Percentiles rank a stretch among this genome's conserved stretches.
phyloP scores from a whole-genome alignment of 2,113 vertebrate genomes.

The Carassius gibelio region DNA sequence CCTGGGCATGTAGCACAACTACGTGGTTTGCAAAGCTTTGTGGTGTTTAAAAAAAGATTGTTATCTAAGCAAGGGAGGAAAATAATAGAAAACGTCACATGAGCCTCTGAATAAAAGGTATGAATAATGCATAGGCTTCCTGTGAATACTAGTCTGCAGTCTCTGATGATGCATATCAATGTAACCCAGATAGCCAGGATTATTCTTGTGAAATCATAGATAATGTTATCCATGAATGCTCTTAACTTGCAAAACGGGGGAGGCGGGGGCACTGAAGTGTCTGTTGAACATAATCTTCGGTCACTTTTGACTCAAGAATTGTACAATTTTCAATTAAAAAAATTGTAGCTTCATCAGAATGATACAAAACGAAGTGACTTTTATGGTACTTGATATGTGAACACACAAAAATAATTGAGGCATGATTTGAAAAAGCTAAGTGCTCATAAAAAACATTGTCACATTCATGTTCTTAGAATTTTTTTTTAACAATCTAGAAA shows the following conservation, averaged over 20 bases:
- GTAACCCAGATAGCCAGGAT: slow-evolving; percentile 32
- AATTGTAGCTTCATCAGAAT: too few relatives aligned
- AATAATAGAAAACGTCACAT: slow-evolving; percentile 63
- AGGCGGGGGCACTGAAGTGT: background rate
- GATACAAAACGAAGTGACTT: too few relatives aligned
- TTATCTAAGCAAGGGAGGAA: slow-evolving; percentile 60
- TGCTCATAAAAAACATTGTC: too few relatives aligned
- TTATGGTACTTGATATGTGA: too few relatives aligned
- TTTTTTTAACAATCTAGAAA: background rate
- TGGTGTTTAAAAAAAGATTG: slow-evolving; percentile 58
- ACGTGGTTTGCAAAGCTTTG: slow-evolving; percentile 13
- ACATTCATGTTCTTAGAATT: too few relatives aligned
- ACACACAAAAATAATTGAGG: too few relatives aligned
- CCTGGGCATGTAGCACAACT: slow-evolving; percentile 51
- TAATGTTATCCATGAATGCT: slow-evolving; percentile 4
- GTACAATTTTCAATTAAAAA: too few relatives aligned
- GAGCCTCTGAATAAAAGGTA: slow-evolving; percentile 56
- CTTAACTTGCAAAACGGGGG: background rate
- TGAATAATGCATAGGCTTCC: slow-evolving; percentile 64
- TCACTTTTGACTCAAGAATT: too few relatives aligned
- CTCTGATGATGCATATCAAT: slow-evolving; percentile 49
- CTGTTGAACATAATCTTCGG: background rate
- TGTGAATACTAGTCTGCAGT: slow-evolving; percentile 53
- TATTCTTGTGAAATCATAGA: slow-evolving; percentile 33
- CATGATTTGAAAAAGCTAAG: too few relatives aligned